phyloP scores from a whole-genome alignment of 2,797 vertebrate genomes.

The Anabacerthia variegaticeps region DNA sequence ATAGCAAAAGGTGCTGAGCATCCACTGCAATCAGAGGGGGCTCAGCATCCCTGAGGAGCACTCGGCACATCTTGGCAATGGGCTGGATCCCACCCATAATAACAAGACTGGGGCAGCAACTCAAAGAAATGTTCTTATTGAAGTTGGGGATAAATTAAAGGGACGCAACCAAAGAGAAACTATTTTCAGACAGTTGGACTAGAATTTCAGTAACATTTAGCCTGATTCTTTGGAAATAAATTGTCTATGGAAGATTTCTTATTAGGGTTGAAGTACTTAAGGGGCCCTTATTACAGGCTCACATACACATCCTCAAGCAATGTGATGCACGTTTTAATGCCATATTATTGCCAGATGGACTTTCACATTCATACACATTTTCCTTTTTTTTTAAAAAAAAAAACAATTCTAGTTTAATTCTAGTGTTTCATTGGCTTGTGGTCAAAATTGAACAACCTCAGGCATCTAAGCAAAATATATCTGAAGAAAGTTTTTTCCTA shows the following conservation, averaged over 20 bases:
- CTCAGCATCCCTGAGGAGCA: background rate
- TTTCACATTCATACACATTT: background rate
- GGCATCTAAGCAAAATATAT: background rate
- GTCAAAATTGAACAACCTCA: background rate
- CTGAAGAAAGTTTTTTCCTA: background rate
- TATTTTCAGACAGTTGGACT: constrained; percentile 13
- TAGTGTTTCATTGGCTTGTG: background rate
- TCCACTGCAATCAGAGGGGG: background rate
- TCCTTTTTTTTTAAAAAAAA: background rate
- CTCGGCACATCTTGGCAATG: fast-evolving
- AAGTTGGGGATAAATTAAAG: constrained; percentile 61
- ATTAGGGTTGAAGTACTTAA: background rate
- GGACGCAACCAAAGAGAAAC: constrained; percentile 37
- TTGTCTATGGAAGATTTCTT: background rate
- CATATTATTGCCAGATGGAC: background rate
- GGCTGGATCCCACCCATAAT: background rate
- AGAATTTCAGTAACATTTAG: constrained; percentile 25
- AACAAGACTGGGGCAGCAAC: background rate
- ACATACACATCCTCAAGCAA: background rate
- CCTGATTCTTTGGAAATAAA: constrained; percentile 24
- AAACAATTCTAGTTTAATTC: background rate
- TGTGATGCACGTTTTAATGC: background rate
- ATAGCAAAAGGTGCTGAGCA: background rate
- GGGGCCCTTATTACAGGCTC: background rate
- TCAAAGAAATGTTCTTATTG: constrained; percentile 31